Evolutionary conservation across 2,888 invertebrate species (phyloP), one percentile per base, ranked within the genome.

Genomic region (Eulithis prunata): DNA sequence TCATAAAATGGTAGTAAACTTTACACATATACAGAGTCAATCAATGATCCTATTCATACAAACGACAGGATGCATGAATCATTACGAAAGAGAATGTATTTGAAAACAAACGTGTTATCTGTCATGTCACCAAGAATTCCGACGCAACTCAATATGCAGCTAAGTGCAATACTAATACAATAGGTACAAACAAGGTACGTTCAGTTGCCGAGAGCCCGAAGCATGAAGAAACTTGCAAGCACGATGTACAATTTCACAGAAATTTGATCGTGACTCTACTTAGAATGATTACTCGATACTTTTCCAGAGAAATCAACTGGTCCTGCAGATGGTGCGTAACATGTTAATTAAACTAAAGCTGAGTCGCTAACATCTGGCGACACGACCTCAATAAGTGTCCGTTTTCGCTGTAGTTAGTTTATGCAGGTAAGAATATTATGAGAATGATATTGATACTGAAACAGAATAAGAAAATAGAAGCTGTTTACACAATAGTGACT

Each of bases 1-100:
- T 87, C 88, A 87, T 76, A 70, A 68, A 69, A 54, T 68, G 71
- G 71, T 73, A 69, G 66, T 65, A 65, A 71, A 74, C 74, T 75
- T 45, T 11, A 49, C 21, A 49, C 49, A 65, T 66, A 77, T 75
- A 76, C 76, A 73, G 79, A 79, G 72, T 74, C 78, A 82, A 87
- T 85, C 81, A 83, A 84, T 84, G 80, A 73, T 74, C 71, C 78
- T 78, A 82, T 83, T 80, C 78, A 77, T 77, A 78, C 73, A 75
- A 76, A 76, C 78, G 58, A 61, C 68, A 74, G 83, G 82, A 85
- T 78, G 79, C 71, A 77, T 87, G 85, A 87, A 78, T 88, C 85
- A 85, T 73, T 67, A 69, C 64, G 66, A 66, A 73, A 75, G 75
- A 75, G 70, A 75, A 69, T 71, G 61, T 45, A 47, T 54, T 66